These are phyloP conservation scores for Platyrinchus mystaceus DNA, from an alignment of 2,797 vertebrate species.

Conservation along the genomic window DNA sequence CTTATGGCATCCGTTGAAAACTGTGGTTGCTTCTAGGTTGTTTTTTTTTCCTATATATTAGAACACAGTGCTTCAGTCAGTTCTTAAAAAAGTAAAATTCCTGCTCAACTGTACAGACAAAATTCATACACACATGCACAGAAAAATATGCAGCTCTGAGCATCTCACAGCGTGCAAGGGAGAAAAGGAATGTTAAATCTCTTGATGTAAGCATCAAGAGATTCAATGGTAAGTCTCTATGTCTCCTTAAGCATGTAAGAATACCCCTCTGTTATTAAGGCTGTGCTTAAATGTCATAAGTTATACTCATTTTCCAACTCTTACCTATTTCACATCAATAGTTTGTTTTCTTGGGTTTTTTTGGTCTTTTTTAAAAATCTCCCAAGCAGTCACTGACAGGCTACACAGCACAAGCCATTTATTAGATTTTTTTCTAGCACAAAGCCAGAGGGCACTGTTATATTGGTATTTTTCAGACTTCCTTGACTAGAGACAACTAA, in stretches of 20 bases:
- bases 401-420: not conserved
- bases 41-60: not conserved
- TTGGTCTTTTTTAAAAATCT: not conserved
- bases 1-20: not conserved
- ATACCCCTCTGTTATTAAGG: not conserved
- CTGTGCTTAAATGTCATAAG: not conserved
- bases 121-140: not conserved
- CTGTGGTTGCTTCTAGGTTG: not conserved
- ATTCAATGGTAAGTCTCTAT: not conserved
- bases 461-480: not conserved
- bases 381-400: not conserved
- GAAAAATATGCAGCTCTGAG: not conserved
- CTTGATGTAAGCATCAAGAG: not conserved
- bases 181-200: not conserved
- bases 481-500: not conserved
- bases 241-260: not conserved
- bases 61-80: not conserved
- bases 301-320: not conserved
- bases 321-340: not conserved
- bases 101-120: not conserved
- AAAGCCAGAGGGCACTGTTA: constrained; percentile 55
- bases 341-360: not conserved
- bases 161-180: not conserved
- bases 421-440: not conserved
- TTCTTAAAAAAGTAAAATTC: not conserved